Base-by-base conservation (phyloP, 1,140 invertebrate species). In the Oryzaephilus surinamensis region DNA sequence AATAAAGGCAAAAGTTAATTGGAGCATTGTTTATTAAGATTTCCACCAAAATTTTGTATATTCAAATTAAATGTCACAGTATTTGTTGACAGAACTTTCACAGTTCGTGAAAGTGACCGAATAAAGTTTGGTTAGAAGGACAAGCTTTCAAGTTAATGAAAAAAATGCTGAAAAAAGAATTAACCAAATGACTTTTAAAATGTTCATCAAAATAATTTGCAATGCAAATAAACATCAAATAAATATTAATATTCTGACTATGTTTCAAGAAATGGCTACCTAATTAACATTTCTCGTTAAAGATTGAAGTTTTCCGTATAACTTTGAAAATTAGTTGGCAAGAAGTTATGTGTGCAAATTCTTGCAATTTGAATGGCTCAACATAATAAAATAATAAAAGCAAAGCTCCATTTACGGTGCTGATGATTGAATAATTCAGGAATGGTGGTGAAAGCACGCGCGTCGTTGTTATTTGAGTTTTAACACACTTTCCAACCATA, bases 311-410 rank as follows among this genome's bases (percentile, higher is more conserved):
- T 45, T 45, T 45, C 32, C 39, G 38, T 45, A 45, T n/a, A n/a
- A 41, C 23, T 45, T n/a, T 41, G 43, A 36, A 32, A 45, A 45
- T 45, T 45, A 45, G 33, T 45, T 41, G 32, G 24, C 29, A 34
- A 39, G 32, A 45, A 41, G 21, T 45, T n/a, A n/a, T n/a, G n/a
- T 41, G 30, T 29, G 38, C 38, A 45, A 34, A 41, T 41, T 40
- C 32, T 45, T 41, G 43, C 33, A 41, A 45, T 45, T 45, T 41
- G 33, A 45, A 45, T 41, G 43, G 43, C 43, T 38, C 41, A 38
- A 45, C 43, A 41, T 41, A 41, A 45, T 41, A 45, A 41, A 45
- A 45, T 45, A 45, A 45, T 41, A 45, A 44, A 44, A 45, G 32
- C 38, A 41, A 34, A 34, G 38, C 43, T 45, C 38, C 32, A 36